Conservation (phyloP, 1,140 invertebrate species). For the Drosophila mauritiana region DNA sequence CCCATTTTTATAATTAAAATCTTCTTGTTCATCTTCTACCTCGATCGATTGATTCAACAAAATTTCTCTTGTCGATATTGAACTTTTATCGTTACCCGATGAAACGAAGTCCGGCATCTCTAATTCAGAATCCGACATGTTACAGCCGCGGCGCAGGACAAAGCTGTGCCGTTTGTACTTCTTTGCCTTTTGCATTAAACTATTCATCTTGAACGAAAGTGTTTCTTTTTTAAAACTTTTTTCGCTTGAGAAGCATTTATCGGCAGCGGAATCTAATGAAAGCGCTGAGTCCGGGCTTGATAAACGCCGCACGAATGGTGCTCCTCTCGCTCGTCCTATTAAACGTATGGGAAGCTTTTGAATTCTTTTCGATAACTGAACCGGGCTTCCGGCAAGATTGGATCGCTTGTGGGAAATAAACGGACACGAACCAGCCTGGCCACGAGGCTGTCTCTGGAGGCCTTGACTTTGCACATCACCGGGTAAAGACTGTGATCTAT, state of each 20-base stretch:
- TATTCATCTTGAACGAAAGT: conserved; percentile 71
- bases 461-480: conserved; percentile 86
- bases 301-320: conserved; percentile 18
- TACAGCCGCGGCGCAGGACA: conserved; percentile 54
- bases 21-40: background rate
- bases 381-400: conserved; percentile 19
- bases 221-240: conserved; percentile 49
- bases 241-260: background rate
- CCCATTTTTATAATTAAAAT: background rate
- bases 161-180: conserved; percentile 77
- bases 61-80: conserved; percentile 31
- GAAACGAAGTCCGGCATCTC: conserved; percentile 56
- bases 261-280: conserved; percentile 44
- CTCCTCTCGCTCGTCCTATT: conserved; percentile 39
- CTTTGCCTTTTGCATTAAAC: conserved; percentile 79
- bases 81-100: conserved; percentile 66
- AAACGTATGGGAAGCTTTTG: conserved; percentile 66
- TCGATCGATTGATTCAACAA: background rate
- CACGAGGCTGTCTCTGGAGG: conserved; percentile 53
- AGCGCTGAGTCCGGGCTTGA: conserved; percentile 18
- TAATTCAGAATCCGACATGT: conserved; percentile 68
- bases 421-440: conserved; percentile 64
- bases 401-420: conserved; percentile 46
- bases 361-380: conserved; percentile 64
- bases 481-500: conserved; percentile 92